Base-by-base conservation (phyloP, 2,888 invertebrate genomes). In the Coelinius sp. region DNA sequence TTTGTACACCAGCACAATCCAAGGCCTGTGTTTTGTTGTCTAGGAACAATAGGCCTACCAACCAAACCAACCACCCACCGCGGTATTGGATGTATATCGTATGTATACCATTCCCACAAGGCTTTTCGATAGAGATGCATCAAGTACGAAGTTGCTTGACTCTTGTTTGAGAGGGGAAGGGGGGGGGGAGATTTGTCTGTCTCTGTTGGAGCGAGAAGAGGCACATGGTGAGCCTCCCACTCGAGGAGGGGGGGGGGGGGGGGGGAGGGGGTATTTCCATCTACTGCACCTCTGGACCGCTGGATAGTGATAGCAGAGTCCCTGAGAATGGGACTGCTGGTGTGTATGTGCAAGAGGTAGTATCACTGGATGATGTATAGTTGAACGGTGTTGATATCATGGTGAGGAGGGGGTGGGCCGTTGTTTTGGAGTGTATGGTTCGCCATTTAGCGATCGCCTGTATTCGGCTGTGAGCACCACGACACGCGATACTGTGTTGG, bases 1-100 rank as follows among this genome's bases (percentile, higher is more conserved):
- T 86, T 86, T 86, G 86, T 85, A 82, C 83, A 66, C 27, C 64
- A n/a, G 82, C 81, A 44, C 44, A n/a, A 83, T 79, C 80, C 75
- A 78, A 85, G 41, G 82, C 46, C 84, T n/a, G n/a, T 86, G 86
- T 86, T 86, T 86, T 86, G 86, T 86, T n/a, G 83, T 84, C 85
- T 80, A 81, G 80, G 81, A 85, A 86, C 86, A 86, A 86, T 86
- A 74, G 82, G 75, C 82, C 82, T 84, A 82, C 85, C 77, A 73
- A 49, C 46, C 31, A 31, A 31, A 4, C 31, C 75, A 68, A 74
- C 74, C 72, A 69, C 70, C 41, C 66, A 71, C 44, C 38, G 49
- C 44, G 56, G 17, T 65, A 53, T 35, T 44, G 63, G 44, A 12
- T 24, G 31, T 14, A 20, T 59, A 31, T 59, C 20, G 59, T 27